Evolutionary conservation across 2,888 invertebrate species (phyloP).

Genomic region (Mayetiola destructor): DNA sequence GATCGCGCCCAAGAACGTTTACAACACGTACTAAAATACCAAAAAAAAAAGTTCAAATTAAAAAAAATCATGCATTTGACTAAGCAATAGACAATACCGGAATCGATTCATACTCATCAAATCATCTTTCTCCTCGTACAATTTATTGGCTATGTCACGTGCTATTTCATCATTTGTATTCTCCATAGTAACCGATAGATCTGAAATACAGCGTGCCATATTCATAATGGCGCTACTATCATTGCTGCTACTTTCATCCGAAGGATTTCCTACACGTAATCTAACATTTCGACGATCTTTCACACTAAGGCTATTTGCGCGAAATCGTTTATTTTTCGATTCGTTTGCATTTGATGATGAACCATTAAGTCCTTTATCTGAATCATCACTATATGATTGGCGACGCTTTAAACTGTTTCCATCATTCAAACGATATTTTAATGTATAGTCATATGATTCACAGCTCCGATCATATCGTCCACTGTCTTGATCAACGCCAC

Average conservation of each 20-base stretch:
- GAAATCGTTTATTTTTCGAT: conserved; percentile 14
- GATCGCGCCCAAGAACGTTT: conserved; percentile 52
- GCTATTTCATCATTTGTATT: conserved; percentile 47
- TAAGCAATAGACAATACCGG: conserved; percentile 1
- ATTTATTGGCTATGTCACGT: conserved; percentile 55
- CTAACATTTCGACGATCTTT: conserved; percentile 44
- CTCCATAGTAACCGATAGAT: conserved; percentile 40
- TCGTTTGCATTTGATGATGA: background rate
- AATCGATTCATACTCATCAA: conserved; percentile 47
- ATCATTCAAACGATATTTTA: conserved; percentile 46
- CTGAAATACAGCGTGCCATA: conserved; percentile 37
- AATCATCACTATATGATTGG: conserved; percentile 26
- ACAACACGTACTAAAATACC: conserved; percentile 47
- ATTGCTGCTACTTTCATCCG: conserved; percentile 37
- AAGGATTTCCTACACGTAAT: conserved; percentile 41
- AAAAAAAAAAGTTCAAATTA: conserved; percentile 3
- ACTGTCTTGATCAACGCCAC: conserved; percentile 55
- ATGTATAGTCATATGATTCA: conserved; percentile 61
- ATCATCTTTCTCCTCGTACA: conserved; percentile 57
- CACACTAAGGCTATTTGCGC: conserved; percentile 38
- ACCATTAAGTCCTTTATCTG: conserved; percentile 24
- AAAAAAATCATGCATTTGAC: background rate
- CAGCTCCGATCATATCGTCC: conserved; percentile 40
- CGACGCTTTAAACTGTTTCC: conserved; percentile 31
- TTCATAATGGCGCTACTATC: conserved; percentile 40